These are phyloP conservation scores for Heterochromis multidens DNA, from an alignment of 2,113 vertebrate genomes.

Conservation along the genomic window DNA sequence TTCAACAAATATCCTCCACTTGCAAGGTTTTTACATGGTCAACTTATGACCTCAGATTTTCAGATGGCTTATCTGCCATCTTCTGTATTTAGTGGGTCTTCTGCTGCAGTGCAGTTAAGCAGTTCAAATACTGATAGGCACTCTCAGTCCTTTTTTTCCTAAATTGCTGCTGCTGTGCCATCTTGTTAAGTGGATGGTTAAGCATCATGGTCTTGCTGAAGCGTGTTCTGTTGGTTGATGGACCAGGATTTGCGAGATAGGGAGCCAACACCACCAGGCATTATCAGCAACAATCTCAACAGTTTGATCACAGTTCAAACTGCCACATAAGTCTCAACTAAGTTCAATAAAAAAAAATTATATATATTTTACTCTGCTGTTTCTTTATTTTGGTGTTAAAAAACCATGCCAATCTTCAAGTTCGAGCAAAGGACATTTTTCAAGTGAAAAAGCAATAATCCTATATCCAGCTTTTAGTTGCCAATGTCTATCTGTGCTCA, in stretches of 20 bases:
- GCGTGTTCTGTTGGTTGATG: slow-evolving; percentile 45
- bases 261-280: slow-evolving; percentile 9
- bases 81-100: slow-evolving; percentile 44
- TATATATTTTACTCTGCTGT: neutral
- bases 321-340: neutral
- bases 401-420: neutral
- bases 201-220: slow-evolving; percentile 39
- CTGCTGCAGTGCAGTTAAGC: slow-evolving; percentile 51
- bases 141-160: neutral
- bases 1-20: neutral
- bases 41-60: slow-evolving; percentile 2
- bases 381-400: neutral
- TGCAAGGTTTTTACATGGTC: slow-evolving; percentile 6
- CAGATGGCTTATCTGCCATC: slow-evolving; percentile 41
- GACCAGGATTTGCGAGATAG: slow-evolving; percentile 31
- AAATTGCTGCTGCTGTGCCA: slow-evolving; percentile 51
- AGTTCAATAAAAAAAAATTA: neutral
- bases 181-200: slow-evolving; percentile 64
- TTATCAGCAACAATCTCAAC: slow-evolving; percentile 8
- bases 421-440: neutral
- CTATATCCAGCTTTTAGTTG: neutral
- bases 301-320: slow-evolving; percentile 22
- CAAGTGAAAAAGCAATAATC: neutral
- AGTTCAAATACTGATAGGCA: slow-evolving; percentile 56
- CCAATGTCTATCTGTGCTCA: neutral